A percentile compares a stretch with the other conserved stretches of the same genome.
Evolutionary conservation across 2,797 vertebrate genomes (phyloP).

Genomic region (Phrynocephalus forsythii): DNA sequence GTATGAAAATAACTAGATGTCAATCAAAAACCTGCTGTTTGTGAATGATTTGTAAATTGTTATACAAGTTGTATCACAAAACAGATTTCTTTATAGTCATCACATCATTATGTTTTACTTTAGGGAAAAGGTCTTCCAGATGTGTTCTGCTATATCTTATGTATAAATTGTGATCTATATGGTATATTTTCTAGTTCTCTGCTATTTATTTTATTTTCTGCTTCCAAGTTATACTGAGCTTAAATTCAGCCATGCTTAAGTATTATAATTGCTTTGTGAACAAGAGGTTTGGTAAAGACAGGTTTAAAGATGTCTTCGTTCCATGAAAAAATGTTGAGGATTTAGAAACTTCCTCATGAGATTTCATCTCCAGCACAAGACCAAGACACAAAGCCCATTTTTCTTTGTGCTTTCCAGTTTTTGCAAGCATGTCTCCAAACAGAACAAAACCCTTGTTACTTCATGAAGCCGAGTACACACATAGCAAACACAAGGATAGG

Average conservation of each 20-base stretch:
- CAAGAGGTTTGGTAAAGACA: background rate
- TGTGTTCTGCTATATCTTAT: background rate
- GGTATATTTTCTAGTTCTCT: no score
- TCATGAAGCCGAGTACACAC: no score
- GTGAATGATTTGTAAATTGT: conserved; percentile 1
- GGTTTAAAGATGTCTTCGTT: background rate
- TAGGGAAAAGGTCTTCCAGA: conserved; percentile 5
- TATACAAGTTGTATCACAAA: conserved; percentile 47
- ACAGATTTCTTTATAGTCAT: conserved; percentile 23
- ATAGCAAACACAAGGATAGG: no score
- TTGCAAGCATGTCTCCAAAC: no score
- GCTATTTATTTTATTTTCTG: background rate
- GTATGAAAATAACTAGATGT: background rate
- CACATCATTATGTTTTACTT: background rate
- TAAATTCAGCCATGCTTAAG: background rate
- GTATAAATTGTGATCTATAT: background rate
- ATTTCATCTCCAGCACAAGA: no score
- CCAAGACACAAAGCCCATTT: no score
- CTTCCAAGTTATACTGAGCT: background rate
- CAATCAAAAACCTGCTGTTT: background rate
- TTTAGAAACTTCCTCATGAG: no score
- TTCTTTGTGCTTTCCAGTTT: no score
- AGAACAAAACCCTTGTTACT: no score
- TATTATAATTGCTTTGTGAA: background rate
- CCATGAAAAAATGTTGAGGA: no score